Evolutionary conservation across 2,113 vertebrate species (phyloP).

Genomic region (Alces alces): DNA sequence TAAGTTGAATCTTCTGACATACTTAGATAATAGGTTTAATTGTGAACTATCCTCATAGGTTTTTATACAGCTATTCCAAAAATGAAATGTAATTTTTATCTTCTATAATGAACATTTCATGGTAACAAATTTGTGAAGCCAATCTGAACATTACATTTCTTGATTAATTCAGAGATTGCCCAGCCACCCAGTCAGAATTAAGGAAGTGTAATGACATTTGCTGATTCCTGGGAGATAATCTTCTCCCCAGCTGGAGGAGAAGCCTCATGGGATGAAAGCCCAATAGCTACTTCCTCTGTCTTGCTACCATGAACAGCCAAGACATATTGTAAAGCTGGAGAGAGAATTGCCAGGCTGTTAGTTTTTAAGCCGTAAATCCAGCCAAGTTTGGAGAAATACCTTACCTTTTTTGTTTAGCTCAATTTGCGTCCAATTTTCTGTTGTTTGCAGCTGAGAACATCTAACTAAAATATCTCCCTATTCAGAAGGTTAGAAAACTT

Average conservation of each 20-base stretch:
- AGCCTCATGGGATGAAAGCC: neutral
- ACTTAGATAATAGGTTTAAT: neutral
- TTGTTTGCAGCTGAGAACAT: neutral
- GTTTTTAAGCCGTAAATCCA: neutral
- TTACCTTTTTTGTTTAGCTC: neutral
- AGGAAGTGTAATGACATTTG: neutral
- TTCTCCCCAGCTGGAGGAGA: neutral
- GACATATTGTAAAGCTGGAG: neutral
- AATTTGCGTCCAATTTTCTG: neutral
- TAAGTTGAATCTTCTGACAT: neutral
- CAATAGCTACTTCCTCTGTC: neutral
- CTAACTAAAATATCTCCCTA: neutral
- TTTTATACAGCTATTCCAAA: neutral
- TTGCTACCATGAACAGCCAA: neutral
- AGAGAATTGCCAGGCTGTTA: neutral
- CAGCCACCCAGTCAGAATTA: neutral
- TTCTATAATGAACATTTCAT: neutral
- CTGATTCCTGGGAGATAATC: neutral
- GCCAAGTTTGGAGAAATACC: neutral
- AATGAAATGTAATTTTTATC: neutral
- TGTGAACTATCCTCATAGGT: neutral
- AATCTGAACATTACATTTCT: neutral
- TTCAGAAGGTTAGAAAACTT: neutral
- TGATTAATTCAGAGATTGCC: neutral
- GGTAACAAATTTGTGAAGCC: neutral